Evolutionary conservation across 2,113 vertebrate species (phyloP).

Genomic region (Plectropomus leopardus): DNA sequence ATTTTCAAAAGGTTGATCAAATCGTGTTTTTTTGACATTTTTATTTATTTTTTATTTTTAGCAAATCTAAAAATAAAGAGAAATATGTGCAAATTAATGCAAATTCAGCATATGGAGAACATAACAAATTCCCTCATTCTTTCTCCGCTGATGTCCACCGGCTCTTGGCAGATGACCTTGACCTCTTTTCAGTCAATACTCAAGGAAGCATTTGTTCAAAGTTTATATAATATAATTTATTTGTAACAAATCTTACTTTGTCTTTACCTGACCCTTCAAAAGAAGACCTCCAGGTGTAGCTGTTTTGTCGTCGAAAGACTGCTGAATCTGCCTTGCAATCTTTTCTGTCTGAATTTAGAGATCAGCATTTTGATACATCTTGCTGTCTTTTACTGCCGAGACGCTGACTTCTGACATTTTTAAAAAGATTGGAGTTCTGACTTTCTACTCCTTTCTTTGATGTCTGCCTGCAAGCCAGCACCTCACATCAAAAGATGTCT

Average conservation of each 20-base stretch:
- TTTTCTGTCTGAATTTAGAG: neutral
- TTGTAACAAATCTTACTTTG: neutral
- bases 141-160: neutral
- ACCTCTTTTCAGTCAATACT: neutral
- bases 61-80: neutral
- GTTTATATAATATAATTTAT: no score
- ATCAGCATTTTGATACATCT: neutral
- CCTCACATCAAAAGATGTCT: conserved; percentile 1
- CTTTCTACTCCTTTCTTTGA: neutral
- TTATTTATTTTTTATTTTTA: no score
- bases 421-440: neutral
- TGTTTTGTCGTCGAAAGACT: neutral
- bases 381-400: neutral
- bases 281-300: neutral
- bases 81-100: neutral
- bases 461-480: neutral
- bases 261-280: neutral
- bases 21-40: no score
- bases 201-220: neutral
- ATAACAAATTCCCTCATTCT: neutral
- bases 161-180: neutral
- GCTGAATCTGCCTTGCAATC: neutral
- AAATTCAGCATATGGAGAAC: neutral
- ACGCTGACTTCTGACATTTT: neutral
- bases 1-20: no score